These are phyloP conservation scores for Chloroceryle amazona DNA, from an alignment of 2,797 vertebrate genomes.

Conservation along the genomic window DNA sequence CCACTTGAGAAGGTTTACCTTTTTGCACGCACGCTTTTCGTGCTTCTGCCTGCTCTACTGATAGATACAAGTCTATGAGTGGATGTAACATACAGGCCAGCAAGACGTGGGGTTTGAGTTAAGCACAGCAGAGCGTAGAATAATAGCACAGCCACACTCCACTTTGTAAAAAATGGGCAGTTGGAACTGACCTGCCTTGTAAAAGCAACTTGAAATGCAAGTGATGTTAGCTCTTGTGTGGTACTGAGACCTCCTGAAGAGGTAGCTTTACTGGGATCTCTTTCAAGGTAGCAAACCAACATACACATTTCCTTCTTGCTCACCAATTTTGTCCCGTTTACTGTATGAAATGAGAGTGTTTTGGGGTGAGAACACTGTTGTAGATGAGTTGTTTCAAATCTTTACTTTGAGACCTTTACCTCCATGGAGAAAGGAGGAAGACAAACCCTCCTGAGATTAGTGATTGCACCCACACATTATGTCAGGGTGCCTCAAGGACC, in stretches of 20 bases:
- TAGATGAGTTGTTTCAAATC: background rate
- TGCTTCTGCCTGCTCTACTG: background rate
- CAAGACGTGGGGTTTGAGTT: background rate
- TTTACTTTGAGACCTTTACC: background rate
- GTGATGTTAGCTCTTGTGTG: background rate
- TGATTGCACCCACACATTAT: fast-evolving
- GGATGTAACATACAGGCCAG: background rate
- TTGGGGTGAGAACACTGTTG: background rate
- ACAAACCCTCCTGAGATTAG: background rate
- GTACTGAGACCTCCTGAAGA: background rate
- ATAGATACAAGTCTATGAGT: background rate
- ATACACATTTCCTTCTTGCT: background rate
- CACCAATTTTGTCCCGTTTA: background rate
- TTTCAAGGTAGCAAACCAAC: background rate
- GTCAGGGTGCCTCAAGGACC: fast-evolving
- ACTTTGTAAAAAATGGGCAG: background rate
- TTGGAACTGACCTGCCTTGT: background rate
- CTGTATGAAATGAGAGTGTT: background rate
- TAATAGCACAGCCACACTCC: background rate
- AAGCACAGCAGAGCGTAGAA: background rate
- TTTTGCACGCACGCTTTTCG: background rate
- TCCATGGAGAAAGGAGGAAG: background rate
- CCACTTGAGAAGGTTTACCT: background rate
- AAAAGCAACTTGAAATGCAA: background rate
- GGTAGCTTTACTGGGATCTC: background rate